Conservation (phyloP, 2,797 vertebrate genomes). For the Hypotaenidia philippensis region DNA sequence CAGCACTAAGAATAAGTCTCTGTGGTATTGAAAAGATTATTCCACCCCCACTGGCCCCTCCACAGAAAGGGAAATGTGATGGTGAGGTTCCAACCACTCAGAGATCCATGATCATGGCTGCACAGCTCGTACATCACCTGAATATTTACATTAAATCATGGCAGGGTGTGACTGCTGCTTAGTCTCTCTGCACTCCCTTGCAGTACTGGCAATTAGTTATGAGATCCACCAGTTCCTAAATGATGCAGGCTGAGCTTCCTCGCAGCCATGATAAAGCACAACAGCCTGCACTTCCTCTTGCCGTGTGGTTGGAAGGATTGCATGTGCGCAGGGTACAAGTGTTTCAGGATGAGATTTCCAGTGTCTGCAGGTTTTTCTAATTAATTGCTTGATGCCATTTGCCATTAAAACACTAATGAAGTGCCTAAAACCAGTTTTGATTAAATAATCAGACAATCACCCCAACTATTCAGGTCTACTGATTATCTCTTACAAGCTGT, state of each 20-base stretch:
- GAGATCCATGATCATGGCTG: background rate
- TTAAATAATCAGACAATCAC: conserved; percentile 55
- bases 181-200: conserved; percentile 12
- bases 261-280: background rate
- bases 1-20: background rate
- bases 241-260: conserved; percentile 39
- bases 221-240: conserved; percentile 13
- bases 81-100: background rate
- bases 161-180: conserved; percentile 8
- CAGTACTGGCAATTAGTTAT: conserved; percentile 36
- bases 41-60: background rate
- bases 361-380: conserved; percentile 19
- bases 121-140: background rate
- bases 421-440: conserved; percentile 20
- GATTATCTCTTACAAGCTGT: conserved; percentile 26
- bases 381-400: conserved; percentile 36
- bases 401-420: conserved; percentile 43
- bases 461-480: conserved; percentile 30
- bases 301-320: background rate
- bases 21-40: background rate
- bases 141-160: background rate
- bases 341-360: conserved; percentile 20
- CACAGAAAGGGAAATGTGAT: background rate
- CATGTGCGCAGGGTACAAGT: background rate
- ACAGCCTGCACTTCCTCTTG: conserved; percentile 2